These are phyloP conservation scores for Ophioninae sp. DNA, from an alignment of 2,888 invertebrate species.

Conservation along the genomic window DNA sequence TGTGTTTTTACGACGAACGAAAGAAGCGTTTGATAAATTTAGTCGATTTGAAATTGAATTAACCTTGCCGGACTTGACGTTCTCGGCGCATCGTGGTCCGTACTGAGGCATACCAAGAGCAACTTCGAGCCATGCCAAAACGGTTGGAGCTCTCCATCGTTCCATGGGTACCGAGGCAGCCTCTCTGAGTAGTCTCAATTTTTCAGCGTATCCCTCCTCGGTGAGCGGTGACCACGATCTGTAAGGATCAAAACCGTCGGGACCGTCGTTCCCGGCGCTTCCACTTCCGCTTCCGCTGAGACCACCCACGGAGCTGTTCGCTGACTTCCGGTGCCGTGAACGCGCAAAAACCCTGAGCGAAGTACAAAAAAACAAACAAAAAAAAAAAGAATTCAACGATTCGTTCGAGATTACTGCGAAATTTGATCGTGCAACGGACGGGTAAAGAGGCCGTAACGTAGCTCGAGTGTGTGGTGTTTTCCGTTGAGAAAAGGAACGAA, in stretches of 20 bases:
- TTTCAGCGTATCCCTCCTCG: constrained; percentile 89
- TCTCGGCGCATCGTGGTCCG: constrained; percentile 93
- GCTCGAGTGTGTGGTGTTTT: neutral
- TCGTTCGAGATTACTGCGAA: neutral
- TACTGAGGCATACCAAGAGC: constrained; percentile 97
- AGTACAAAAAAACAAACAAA: constrained; percentile 1
- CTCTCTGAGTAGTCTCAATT: constrained; percentile 89
- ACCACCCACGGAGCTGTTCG: constrained; percentile 80
- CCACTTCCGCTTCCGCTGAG: constrained; percentile 81
- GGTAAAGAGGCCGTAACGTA: neutral
- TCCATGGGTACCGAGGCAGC: constrained; percentile 93
- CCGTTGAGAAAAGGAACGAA: constrained; percentile 15
- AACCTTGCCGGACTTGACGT: constrained; percentile 97
- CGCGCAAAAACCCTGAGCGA: constrained; percentile 89
- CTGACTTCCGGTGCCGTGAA: constrained; percentile 91
- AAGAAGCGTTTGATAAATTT: neutral
- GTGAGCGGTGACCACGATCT: constrained; percentile 86
- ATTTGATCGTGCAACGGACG: neutral
- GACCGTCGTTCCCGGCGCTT: constrained; percentile 84
- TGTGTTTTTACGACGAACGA: neutral
- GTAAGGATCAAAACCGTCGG: constrained; percentile 81
- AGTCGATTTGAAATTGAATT: constrained; percentile 1
- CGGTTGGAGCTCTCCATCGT: constrained; percentile 95
- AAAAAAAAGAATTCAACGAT: neutral
- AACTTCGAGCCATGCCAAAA: constrained; percentile 96